Evolutionary conservation across 2,113 vertebrate species (phyloP), one percentile per base, ranked within the genome.

Genomic region (Oxygymnocypris stewartii): DNA sequence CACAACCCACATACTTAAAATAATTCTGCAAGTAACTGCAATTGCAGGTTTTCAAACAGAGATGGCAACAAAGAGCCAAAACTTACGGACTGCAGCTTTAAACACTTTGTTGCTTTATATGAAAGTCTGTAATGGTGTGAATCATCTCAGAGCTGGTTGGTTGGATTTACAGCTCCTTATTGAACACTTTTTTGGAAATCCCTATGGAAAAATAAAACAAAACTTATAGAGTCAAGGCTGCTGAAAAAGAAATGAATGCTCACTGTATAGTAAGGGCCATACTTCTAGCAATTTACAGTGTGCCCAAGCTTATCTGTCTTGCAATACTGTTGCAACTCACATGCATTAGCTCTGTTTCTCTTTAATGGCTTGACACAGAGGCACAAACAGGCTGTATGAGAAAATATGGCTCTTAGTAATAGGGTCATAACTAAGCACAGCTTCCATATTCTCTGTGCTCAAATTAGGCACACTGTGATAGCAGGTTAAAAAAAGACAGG

Each of bases 351-450:
- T 76, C 67, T 87, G 84, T 40, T 76, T 75, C 79, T 76, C 49
- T 74, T 54, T 86, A 89, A 86, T 81, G 67, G 77, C 57, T 37
- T 88, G 67, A 84, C 88, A 86, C 80, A 75, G 63, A 88, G 76
- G 37, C 82, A 79, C 80, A 81, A 88, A 82, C 84, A 81, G 44
- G 47, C 84, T 31, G 71, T 42, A 79, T 37, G 25, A 54, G 79
- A 85, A 86, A 89, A 86, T 87, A 89, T 71, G 47, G 44, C 83
- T 71, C 61, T 35, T 65, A 31, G 65, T 84, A 83, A 89, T 79
- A 51, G 51, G 44, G 74, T 79, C 76, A 82, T 86, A 80, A 84
- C 80, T 42, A 44, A 65, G 75, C 25, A 79, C 67, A 80, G 79
- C 79, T 49, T 61, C 61, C 6, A 12, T 61, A 63, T 85, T 76